Conservation (phyloP, 1,140 invertebrate genomes). For the Eubasilissa regina region DNA sequence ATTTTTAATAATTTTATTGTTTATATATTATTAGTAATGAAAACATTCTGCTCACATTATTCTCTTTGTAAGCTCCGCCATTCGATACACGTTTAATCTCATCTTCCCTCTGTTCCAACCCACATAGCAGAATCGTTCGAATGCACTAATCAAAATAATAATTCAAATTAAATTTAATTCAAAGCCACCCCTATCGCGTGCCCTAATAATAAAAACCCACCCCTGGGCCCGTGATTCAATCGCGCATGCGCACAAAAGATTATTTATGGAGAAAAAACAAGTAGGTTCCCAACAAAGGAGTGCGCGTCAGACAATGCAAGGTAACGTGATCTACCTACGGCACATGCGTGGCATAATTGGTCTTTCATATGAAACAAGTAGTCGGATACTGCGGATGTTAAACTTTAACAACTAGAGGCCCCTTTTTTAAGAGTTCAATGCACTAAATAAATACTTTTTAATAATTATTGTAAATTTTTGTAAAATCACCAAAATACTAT, state of each 20-base stretch:
- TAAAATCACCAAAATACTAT: too few species aligned
- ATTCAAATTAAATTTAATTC: constrained; percentile 62
- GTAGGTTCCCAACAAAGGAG: constrained; percentile 18
- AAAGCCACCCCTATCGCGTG: constrained; percentile 60
- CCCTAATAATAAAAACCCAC: constrained; percentile 56
- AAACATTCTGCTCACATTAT: not conserved
- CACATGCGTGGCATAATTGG: constrained; percentile 53
- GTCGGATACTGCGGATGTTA: not conserved
- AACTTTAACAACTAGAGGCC: not conserved
- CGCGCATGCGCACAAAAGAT: constrained; percentile 58
- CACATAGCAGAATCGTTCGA: constrained; percentile 36
- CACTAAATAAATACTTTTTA: too few species aligned
- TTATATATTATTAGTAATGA: too few species aligned
- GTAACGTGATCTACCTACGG: constrained; percentile 57
- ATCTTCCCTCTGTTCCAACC: constrained; percentile 43
- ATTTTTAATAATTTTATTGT: too few species aligned
- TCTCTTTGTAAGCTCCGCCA: constrained; percentile 15
- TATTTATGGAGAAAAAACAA: constrained; percentile 52
- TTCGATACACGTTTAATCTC: constrained; percentile 48
- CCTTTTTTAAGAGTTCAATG: not conserved
- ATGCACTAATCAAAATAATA: constrained; percentile 57
- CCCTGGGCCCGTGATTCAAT: constrained; percentile 54
- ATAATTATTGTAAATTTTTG: too few species aligned
- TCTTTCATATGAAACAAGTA: constrained; percentile 50
- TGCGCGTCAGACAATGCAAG: constrained; percentile 38